Evolutionary conservation across 2,888 invertebrate genomes (phyloP), one percentile per base, ranked within the genome.

Genomic region (Nipponacmea schrenckii): DNA sequence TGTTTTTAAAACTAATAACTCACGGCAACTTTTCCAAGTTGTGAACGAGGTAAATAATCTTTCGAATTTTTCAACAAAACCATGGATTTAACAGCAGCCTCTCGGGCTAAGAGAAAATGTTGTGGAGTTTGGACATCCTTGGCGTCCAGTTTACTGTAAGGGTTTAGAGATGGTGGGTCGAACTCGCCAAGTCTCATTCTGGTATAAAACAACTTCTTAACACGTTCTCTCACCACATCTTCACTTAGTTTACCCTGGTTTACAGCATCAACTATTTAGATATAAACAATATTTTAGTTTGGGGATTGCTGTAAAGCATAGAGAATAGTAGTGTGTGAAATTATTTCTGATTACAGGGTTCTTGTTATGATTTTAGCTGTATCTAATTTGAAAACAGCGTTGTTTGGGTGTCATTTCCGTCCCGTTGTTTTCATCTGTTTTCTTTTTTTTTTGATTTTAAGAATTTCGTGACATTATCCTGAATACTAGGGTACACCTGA

Each of bases 161-260:
- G 86, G 74, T 85, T 86, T 83, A 84, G 83, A 63, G 72, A 67
- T 5, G 79, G 79, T 0, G 85, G 85, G 69, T 85, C 85, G 75
- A 85, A 85, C 69, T 84, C 84, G n/a, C 85, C 85, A 3, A 85
- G 77, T 68, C 83, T 76, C 84, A 85, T 84, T 71, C 85, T 75
- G 27, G 84, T 84, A 70, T 83, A 80, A 74, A 85, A 84, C 39
- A 85, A 73, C 17, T 83, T 83, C 63, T 82, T 84, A 1, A 78
- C 83, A 31, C 78, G 72, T 31, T 79, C 79, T 62, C 81, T 64
- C 1, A 82, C 74, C 15, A 77, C 73, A 1, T 31, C 67, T 67
- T 81, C 79, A 0, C 73, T 76, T 31, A 81, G 56, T 64, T 75
- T 79, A 14, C 77, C 78, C 56, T 76, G 70, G 39, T 80, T 73